Conservation (phyloP, 2,113 vertebrate species). For the Phylloscopus whistleri region DNA sequence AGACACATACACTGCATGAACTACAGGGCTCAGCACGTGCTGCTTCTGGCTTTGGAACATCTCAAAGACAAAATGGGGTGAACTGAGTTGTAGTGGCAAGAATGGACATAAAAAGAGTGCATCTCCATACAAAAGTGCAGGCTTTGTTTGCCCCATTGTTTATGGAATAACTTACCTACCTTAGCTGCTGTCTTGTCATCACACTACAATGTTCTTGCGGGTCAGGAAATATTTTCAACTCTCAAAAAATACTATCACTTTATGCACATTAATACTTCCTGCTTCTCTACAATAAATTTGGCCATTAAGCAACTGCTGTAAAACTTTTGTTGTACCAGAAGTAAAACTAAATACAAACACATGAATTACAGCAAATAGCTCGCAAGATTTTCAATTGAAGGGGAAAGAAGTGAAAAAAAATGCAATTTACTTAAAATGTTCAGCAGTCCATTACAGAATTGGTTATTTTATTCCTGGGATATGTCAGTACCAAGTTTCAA, state of each 20-base stretch:
- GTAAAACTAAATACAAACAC: not conserved
- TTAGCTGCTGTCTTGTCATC: not conserved
- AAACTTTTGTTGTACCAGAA: not conserved
- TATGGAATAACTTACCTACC: not conserved
- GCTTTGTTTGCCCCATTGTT: not conserved
- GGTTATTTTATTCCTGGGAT: not conserved
- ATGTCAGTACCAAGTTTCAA: not conserved
- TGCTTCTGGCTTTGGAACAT: not conserved
- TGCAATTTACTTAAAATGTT: not conserved
- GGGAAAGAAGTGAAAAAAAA: not conserved
- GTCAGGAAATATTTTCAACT: not conserved
- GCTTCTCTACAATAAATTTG: not conserved
- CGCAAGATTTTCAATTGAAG: not conserved
- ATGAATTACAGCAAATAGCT: not conserved
- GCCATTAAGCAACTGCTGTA: not conserved
- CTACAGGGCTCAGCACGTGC: not conserved
- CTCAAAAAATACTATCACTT: not conserved
- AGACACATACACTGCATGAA: not conserved
- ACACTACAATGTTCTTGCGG: not conserved
- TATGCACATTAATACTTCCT: not conserved
- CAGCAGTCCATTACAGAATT: not conserved
- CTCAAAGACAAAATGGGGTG: fast-evolving
- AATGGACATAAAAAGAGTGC: not conserved
- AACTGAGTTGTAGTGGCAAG: not conserved
- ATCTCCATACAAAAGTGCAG: not conserved